These are phyloP conservation scores for Tragelaphus scriptus DNA, from an alignment of 2,113 vertebrate genomes.

Conservation along the genomic window DNA sequence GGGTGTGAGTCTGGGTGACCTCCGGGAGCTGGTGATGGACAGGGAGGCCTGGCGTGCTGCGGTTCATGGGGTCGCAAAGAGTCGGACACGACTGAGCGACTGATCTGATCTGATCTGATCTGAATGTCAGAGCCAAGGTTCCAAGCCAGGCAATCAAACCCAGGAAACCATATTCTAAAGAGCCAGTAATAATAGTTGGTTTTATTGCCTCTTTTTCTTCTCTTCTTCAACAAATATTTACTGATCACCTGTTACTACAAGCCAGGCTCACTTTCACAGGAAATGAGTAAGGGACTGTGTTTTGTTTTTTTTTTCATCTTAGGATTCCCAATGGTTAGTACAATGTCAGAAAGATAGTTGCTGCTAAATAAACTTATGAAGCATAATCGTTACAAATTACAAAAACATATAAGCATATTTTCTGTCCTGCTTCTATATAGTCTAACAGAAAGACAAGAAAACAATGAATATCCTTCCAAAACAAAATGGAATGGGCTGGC, in stretches of 20 bases:
- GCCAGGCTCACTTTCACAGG: neutral
- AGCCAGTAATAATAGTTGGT: neutral
- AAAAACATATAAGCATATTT: neutral
- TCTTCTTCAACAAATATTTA: neutral
- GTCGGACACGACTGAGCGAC: no score
- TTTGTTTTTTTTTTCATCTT: neutral
- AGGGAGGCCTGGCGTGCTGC: no score
- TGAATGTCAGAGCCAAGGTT: neutral
- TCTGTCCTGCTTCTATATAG: neutral
- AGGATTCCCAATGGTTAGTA: neutral
- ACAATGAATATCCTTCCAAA: neutral
- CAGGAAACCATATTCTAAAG: neutral
- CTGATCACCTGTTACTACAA: neutral
- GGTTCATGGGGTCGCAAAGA: no score
- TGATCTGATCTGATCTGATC: no score
- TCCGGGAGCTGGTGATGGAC: no score
- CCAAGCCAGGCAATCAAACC: neutral
- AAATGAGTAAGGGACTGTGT: neutral
- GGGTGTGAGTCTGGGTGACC: no score
- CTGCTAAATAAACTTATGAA: neutral
- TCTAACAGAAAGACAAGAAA: neutral
- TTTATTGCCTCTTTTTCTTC: neutral
- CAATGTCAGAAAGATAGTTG: neutral
- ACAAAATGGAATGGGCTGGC: neutral
- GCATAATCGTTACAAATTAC: neutral